Conservation (phyloP, 2,797 vertebrate genomes). For the Mus caroli region DNA sequence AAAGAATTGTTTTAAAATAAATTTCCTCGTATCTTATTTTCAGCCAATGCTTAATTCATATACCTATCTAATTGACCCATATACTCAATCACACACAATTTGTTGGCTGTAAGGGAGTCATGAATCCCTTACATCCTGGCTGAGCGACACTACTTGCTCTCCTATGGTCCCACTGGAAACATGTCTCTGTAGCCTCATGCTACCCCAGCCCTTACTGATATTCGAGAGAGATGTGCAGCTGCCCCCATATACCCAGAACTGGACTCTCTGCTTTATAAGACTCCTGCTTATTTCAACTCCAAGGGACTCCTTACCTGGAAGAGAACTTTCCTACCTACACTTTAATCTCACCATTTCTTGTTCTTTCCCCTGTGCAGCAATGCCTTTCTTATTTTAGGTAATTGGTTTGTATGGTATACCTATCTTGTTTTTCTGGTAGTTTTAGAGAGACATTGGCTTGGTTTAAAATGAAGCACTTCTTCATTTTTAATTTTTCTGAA, state of each 20-base stretch:
- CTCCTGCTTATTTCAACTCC: background rate
- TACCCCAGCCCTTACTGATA: background rate
- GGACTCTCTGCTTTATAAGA: background rate
- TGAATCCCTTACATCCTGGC: background rate
- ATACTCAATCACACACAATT: background rate
- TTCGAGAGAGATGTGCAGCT: background rate
- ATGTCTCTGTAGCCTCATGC: background rate
- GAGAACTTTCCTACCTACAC: background rate
- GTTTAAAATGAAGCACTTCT: background rate
- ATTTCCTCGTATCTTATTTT: background rate
- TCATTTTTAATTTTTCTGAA: background rate
- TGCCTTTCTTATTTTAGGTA: background rate
- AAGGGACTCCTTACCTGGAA: background rate
- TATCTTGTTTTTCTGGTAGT: constrained; percentile 15
- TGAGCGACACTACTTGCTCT: background rate
- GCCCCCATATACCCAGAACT: too few species aligned
- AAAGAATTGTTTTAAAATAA: background rate
- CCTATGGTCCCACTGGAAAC: background rate
- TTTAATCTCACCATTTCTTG: background rate
- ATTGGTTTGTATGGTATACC: background rate
- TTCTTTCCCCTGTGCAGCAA: background rate
- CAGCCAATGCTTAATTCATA: background rate
- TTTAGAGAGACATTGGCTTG: background rate
- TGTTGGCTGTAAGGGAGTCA: too few species aligned
- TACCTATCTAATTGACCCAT: background rate